Base-by-base conservation (phyloP, 2,888 invertebrate genomes). In the Ommatoiulus sabulosus region DNA sequence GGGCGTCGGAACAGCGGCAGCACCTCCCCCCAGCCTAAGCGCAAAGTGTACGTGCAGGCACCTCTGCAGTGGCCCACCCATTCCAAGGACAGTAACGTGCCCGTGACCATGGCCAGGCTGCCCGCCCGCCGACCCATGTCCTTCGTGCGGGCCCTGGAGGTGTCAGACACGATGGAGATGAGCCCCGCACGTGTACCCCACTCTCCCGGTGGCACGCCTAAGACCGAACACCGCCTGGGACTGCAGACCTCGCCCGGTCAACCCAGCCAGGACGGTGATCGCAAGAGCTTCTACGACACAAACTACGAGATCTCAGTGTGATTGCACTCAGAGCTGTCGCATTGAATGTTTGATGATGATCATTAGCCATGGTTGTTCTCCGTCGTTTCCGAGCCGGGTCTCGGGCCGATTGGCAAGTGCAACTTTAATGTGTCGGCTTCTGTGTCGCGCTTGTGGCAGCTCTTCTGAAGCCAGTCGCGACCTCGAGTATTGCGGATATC, bases 251-350 rank as follows among this genome's bases (percentile, higher is more conserved):
- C 88, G 0, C 87, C 63, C 15, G 20, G 43, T 15, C 80, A 87
- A 44, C 44, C 48, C 8, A 72, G 84, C 17, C 89, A 89, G n/a
- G 88, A 89, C 10, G 86, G 87, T 12, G 90, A 90, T 48, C 72
- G 90, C 20, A 86, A 87, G 48, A 97, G 97, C 93, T 96, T 97
- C 91, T 97, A 97, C 93, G 97, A 97, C 93, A 97, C 97, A 96
- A 97, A 97, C 94, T 97, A 97, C 93, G 97, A 97, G 93, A 97
- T 97, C 94, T 97, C 97, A 91, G 97, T 97, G 94, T 97, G 96
- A 96, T 12, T 52, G 52, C 52, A 17, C 8, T 12, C 8, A 0
- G 3, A 0, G 48, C 8, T 8, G n/a, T 84, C n/a, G 15, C 43
- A 84, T 84, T n/a, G 0, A 8, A 43, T 84, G 43, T 84, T 84